Base-by-base conservation (phyloP, 2,113 vertebrate genomes). In the Odobenus rosmarus region DNA sequence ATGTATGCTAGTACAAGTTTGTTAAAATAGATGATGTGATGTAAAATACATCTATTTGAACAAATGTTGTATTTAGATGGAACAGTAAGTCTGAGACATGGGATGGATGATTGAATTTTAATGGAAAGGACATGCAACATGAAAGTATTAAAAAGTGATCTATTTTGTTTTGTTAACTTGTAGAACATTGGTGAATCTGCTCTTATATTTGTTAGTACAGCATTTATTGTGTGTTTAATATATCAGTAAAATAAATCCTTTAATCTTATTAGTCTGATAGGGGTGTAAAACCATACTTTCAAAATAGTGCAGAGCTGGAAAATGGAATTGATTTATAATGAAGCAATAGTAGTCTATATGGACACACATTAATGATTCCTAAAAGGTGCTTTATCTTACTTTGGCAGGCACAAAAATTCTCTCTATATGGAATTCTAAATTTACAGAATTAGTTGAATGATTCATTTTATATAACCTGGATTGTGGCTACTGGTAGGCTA, bases 261-360 rank as follows among this genome's bases (percentile, higher is more conserved):
- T 76, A 90, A 74, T 77, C 6, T 36, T 26, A 69, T 61, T 90
- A 84, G 31, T 23, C 93, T 85, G 36, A 57, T 77, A 92, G 79
- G 16, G 23, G 62, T 88, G 14, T 81, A 96, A 96, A 85, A 88
- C 33, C n/a, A 46, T 67, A 39, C 51, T 81, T 96, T 76, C 74
- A 88, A 72, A 80, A 67, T n/a, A 84, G 64, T 64, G 11, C 69
- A 71, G 33, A 88, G 1, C 15, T 95, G 3, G 53, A 96, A 93
- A 90, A 82, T 83, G 67, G 64, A 87, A 59, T 82, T 89, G 59
- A 90, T 86, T 96, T 84, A 55, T 88, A 83, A 94, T 86, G 59
- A 92, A 88, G 5, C 9, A 89, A 21, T 53, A 92, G 51, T 64
- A 36, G 28, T 71, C n/a, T 69, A 23, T 74, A 49, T 88, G 49